Percentiles rank a stretch among this genome's conserved stretches.
phyloP scores from a whole-genome alignment of 1,140 invertebrate species.

The Ephestia elutella region DNA sequence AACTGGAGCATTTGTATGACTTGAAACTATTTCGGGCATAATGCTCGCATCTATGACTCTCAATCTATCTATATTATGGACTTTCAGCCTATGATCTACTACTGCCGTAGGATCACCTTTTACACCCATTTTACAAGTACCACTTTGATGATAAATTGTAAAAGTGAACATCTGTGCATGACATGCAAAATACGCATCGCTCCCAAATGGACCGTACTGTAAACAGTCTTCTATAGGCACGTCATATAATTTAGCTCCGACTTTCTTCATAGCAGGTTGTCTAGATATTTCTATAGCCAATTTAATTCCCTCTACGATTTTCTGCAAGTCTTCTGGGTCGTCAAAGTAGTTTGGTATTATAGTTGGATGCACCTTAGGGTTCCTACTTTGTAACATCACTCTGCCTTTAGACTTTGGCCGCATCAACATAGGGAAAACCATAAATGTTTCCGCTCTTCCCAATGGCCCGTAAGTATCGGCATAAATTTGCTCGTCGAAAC shows the following conservation, averaged over 20 bases:
- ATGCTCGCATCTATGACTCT: constrained; percentile 87
- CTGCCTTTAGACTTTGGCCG: constrained; percentile 84
- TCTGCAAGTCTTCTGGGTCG: constrained; percentile 77
- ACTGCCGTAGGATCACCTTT: constrained; percentile 79
- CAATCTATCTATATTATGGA: constrained; percentile 81
- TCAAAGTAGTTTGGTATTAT: constrained; percentile 88
- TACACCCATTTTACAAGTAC: constrained; percentile 91
- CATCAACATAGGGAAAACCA: constrained; percentile 81
- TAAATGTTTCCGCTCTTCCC: constrained; percentile 75
- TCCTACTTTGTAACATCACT: constrained; percentile 78
- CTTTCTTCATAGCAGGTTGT: constrained; percentile 76
- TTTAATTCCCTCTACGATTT: constrained; percentile 79
- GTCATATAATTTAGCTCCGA: constrained; percentile 77
- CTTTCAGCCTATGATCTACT: constrained; percentile 80
- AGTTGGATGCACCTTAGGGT: constrained; percentile 85
- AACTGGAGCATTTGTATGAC: constrained; percentile 77
- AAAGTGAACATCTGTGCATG: constrained; percentile 81
- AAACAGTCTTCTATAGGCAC: constrained; percentile 79
- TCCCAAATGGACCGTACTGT: constrained; percentile 76
- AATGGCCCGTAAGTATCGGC: constrained; percentile 70
- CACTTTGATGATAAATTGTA: constrained; percentile 86
- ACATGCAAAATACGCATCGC: constrained; percentile 85
- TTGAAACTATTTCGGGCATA: constrained; percentile 79
- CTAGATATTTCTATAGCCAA: constrained; percentile 75
- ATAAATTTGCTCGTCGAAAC: constrained; percentile 76